These are phyloP conservation scores for Brachyrhaphis roseni DNA, from an alignment of 2,797 vertebrate genomes.

Conservation along the genomic window DNA sequence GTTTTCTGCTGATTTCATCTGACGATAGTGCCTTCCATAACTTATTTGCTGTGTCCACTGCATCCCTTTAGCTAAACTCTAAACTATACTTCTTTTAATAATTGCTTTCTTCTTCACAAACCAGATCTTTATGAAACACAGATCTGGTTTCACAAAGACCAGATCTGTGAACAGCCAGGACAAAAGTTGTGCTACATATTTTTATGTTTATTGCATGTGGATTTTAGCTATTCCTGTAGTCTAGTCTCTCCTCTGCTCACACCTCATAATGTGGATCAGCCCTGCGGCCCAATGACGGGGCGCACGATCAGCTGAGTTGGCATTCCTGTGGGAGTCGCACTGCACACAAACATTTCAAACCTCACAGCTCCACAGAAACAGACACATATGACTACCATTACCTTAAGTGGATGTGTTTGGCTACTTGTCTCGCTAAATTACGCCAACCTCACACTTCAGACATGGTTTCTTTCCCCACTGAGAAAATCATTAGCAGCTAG, in stretches of 20 bases:
- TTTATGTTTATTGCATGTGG: conserved; percentile 49
- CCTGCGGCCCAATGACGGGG: conserved; percentile 41
- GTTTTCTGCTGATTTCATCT: not conserved
- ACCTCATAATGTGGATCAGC: conserved; percentile 39
- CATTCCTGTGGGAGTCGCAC: conserved; percentile 75
- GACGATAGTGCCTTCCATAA: no score
- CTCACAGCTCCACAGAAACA: conserved; percentile 41
- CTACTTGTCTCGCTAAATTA: conserved; percentile 71
- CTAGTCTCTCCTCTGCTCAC: conserved; percentile 30
- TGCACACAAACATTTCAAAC: conserved; percentile 48
- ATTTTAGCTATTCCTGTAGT: conserved; percentile 37
- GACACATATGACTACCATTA: conserved; percentile 76
- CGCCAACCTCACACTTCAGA: conserved; percentile 47
- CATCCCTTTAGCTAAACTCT: not conserved
- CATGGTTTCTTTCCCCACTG: conserved; percentile 22
- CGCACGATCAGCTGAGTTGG: conserved; percentile 63
- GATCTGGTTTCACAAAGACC: not conserved
- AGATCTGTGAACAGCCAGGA: not conserved
- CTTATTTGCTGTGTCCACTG: not conserved
- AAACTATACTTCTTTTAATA: not conserved
- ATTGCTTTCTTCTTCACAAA: not conserved
- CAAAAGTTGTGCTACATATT: not conserved
- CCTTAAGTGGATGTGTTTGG: conserved; percentile 68
- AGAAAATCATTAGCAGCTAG: conserved; percentile 43
- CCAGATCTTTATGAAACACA: no score